phyloP scores from a whole-genome alignment of 2,113 vertebrate species.

The Cinclus mexicanus region DNA sequence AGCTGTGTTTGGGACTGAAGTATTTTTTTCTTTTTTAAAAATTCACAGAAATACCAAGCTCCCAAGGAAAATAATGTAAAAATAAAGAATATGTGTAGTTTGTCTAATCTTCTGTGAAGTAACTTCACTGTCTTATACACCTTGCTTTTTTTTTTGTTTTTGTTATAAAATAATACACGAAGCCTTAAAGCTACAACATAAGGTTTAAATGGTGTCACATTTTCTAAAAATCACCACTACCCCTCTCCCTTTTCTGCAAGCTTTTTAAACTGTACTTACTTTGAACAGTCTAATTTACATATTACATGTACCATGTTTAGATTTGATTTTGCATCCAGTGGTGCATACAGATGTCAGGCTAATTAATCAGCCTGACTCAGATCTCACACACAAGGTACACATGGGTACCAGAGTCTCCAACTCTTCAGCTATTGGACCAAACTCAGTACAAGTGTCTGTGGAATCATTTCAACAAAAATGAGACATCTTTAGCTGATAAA shows the following conservation, averaged over 20 bases:
- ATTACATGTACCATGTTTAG: neutral
- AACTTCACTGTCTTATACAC: neutral
- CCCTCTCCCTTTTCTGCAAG: neutral
- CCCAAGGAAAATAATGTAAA: neutral
- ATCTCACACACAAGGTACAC: neutral
- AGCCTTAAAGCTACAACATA: neutral
- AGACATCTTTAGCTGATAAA: neutral
- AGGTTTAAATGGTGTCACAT: neutral
- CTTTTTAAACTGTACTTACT: neutral
- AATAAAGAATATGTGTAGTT: conserved; percentile 7
- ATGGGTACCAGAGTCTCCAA: neutral
- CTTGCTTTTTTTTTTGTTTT: neutral
- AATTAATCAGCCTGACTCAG: neutral
- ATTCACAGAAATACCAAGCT: conserved; percentile 26
- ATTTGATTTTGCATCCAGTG: neutral
- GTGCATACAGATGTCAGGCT: neutral
- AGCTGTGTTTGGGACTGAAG: conserved; percentile 28
- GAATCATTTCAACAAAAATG: neutral
- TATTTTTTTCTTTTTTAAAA: neutral
- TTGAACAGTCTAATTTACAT: neutral
- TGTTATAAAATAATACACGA: neutral
- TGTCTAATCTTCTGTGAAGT: neutral
- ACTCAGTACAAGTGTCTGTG: neutral
- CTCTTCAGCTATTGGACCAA: neutral
- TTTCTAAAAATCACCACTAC: neutral